phyloP scores from a whole-genome alignment of 2,888 invertebrate genomes.

The Iselma pallidipennis region DNA sequence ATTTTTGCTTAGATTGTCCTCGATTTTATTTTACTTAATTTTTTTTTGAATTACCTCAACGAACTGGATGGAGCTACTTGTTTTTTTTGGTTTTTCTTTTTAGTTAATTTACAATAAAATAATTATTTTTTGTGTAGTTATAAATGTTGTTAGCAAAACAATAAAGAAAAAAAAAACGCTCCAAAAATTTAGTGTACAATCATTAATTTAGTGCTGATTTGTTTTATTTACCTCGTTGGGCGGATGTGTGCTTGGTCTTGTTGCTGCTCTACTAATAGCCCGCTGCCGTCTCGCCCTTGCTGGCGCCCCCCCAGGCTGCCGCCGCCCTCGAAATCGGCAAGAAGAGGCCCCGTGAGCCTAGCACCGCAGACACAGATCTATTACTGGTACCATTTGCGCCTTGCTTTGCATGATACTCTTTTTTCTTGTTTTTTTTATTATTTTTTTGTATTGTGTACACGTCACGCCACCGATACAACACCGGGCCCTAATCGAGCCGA shows the following conservation, averaged over 20 bases:
- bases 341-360: constrained; percentile 88
- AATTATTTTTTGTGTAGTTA: constrained; percentile 21
- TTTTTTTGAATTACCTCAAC: neutral
- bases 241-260: constrained; percentile 58
- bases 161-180: constrained; percentile 13
- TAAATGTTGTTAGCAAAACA: neutral
- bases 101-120: constrained; percentile 7
- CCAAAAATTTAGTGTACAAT: constrained; percentile 24
- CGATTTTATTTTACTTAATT: neutral
- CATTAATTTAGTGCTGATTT: constrained; percentile 57
- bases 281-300: constrained; percentile 63
- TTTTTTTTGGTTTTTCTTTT: constrained; percentile 6
- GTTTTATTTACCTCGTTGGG: constrained; percentile 56
- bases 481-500: neutral
- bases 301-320: constrained; percentile 63
- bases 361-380: constrained; percentile 79
- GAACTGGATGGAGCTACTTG: constrained; percentile 1
- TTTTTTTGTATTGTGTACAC: constrained; percentile 39
- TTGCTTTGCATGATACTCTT: constrained; percentile 64
- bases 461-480: constrained; percentile 3
- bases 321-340: constrained; percentile 88
- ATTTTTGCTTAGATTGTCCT: neutral
- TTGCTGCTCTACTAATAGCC: constrained; percentile 59
- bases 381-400: constrained; percentile 83
- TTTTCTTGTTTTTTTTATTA: constrained; percentile 45